Conservation (phyloP, 2,113 vertebrate genomes). For the Ammodytes marinus region DNA sequence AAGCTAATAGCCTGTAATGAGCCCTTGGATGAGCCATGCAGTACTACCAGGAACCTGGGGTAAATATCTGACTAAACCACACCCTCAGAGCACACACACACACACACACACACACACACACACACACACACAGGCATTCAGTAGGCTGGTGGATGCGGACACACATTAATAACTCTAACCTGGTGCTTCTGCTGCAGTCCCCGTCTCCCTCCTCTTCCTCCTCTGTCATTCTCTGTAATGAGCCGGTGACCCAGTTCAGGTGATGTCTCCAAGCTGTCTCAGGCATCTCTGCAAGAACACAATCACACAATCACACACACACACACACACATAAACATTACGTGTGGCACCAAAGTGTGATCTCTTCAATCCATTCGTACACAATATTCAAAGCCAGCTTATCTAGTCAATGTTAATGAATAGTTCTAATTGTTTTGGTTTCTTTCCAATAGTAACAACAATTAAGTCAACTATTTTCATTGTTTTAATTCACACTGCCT, state of each 20-base stretch:
- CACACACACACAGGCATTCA: constrained; percentile 47
- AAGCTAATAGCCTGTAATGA: constrained; percentile 70
- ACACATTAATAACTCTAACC: constrained; percentile 68
- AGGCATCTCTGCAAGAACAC: constrained; percentile 84
- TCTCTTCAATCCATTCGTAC: constrained; percentile 14
- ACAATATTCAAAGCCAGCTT: constrained; percentile 10
- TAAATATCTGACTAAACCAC: constrained; percentile 66
- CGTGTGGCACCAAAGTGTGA: background rate
- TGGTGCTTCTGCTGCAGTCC: constrained; percentile 43
- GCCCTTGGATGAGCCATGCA: constrained; percentile 55
- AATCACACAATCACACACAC: constrained; percentile 20
- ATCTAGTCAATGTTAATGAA: background rate
- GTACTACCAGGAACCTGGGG: constrained; percentile 56
- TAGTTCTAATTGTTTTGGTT: background rate
- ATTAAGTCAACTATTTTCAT: too few relatives aligned
- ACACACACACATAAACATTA: constrained; percentile 16
- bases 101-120: too few relatives aligned
- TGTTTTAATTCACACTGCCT: too few relatives aligned
- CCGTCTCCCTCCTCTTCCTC: constrained; percentile 65
- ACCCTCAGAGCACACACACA: constrained; percentile 62
- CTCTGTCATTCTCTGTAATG: constrained; percentile 84
- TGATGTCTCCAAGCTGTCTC: constrained; percentile 79
- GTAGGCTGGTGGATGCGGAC: constrained; percentile 36
- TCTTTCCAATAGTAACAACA: background rate
- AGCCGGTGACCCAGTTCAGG: constrained; percentile 84